Conservation (phyloP, 1,140 invertebrate genomes). For the Antheraea mylitta region DNA sequence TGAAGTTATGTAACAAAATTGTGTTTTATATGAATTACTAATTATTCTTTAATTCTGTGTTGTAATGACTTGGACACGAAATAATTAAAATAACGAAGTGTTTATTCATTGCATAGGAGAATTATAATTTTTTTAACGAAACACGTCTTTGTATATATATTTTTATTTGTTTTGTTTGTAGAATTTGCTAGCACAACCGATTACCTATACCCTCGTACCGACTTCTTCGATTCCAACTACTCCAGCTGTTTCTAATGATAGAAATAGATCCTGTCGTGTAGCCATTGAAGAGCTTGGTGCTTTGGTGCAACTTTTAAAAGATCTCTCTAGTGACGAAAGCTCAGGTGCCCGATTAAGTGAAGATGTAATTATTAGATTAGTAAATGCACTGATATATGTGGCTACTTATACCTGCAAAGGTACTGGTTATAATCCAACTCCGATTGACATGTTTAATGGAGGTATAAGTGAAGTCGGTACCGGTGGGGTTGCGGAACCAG, state of each 20-base stretch:
- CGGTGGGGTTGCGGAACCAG: not conserved
- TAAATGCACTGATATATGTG: constrained; percentile 54
- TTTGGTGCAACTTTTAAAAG: constrained; percentile 16
- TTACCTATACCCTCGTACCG: constrained; percentile 3
- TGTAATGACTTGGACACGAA: too few species aligned
- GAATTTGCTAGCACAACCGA: not conserved
- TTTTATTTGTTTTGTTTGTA: not conserved
- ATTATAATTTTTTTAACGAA: not conserved
- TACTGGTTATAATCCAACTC: not conserved
- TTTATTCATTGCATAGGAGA: too few species aligned
- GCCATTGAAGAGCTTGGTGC: constrained; percentile 20
- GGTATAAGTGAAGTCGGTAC: not conserved
- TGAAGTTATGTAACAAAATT: too few species aligned
- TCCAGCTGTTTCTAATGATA: not conserved
- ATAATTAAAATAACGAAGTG: too few species aligned
- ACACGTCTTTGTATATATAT: not conserved
- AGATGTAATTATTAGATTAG: constrained; percentile 56
- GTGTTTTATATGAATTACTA: too few species aligned
- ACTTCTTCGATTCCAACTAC: not conserved
- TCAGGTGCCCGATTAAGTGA: constrained; percentile 23
- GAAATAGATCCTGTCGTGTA: constrained; percentile 15
- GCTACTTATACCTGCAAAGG: constrained; percentile 26
- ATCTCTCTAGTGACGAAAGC: constrained; percentile 26
- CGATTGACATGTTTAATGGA: not conserved
- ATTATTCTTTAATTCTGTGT: too few species aligned